phyloP scores from a whole-genome alignment of 2,888 invertebrate species.

The Chrysodeixis includens region DNA sequence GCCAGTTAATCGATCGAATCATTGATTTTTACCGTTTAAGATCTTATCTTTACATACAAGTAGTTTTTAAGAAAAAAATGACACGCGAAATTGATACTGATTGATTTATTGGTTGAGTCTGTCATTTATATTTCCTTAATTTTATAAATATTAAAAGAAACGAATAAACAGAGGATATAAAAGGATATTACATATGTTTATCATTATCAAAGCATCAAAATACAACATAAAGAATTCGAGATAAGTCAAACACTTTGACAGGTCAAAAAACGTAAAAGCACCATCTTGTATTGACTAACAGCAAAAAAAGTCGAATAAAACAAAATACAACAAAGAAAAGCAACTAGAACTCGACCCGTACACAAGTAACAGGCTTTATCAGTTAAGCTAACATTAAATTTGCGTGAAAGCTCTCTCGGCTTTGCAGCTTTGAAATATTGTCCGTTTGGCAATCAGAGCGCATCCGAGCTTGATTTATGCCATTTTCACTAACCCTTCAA shows the following conservation, averaged over 20 bases:
- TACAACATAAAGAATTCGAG: too few relatives aligned
- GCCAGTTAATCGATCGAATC: slow-evolving; percentile 48
- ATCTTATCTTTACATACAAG: slow-evolving; percentile 55
- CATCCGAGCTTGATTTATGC: slow-evolving; percentile 73
- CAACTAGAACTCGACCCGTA: neutral
- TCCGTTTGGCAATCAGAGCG: slow-evolving; percentile 67
- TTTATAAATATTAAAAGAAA: neutral
- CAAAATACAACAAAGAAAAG: neutral
- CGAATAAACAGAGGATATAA: neutral
- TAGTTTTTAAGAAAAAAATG: slow-evolving; percentile 49
- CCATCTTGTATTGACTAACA: too few relatives aligned
- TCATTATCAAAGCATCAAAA: too few relatives aligned
- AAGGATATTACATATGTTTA: too few relatives aligned
- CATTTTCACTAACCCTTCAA: slow-evolving; percentile 61
- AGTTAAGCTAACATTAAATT: slow-evolving; percentile 33
- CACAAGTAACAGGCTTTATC: slow-evolving; percentile 8
- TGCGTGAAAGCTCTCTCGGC: slow-evolving; percentile 43
- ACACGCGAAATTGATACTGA: slow-evolving; percentile 44
- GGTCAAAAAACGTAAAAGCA: too few relatives aligned
- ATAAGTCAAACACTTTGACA: too few relatives aligned
- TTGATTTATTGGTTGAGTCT: slow-evolving; percentile 39
- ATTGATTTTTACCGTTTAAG: slow-evolving; percentile 60
- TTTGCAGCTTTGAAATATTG: slow-evolving; percentile 54
- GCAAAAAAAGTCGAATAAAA: neutral
- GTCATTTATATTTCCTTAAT: slow-evolving; percentile 1